phyloP scores from a whole-genome alignment of 2,113 vertebrate species.

The Myodes glareolus region DNA sequence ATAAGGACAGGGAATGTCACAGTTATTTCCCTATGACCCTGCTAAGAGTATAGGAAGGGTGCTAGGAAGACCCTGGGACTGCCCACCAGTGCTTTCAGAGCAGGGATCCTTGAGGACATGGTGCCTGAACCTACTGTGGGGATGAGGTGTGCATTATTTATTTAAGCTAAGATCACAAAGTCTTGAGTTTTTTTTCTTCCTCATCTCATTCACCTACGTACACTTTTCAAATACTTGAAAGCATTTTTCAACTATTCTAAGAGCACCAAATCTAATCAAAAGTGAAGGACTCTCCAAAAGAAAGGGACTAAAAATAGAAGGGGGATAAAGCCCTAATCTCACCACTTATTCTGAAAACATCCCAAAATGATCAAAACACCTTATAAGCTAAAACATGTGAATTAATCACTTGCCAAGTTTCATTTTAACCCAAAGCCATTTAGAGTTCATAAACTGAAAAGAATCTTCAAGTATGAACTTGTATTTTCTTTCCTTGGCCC shows the following conservation, averaged over 20 bases:
- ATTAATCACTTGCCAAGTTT: conserved; percentile 88
- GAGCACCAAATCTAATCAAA: conserved; percentile 73
- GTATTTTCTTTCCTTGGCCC: conserved; percentile 62
- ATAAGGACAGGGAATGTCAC: background rate
- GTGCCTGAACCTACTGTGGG: background rate
- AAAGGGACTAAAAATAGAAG: conserved; percentile 85
- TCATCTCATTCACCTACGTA: conserved; percentile 28
- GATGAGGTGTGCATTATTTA: background rate
- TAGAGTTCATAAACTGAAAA: conserved; percentile 84
- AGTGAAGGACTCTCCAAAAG: conserved; percentile 78
- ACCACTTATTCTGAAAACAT: conserved; percentile 89
- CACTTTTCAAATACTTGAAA: conserved; percentile 73
- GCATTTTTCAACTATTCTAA: conserved; percentile 68
- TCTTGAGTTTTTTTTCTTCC: background rate
- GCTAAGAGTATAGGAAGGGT: background rate
- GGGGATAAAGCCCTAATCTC: conserved; percentile 75
- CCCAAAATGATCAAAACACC: conserved; percentile 87
- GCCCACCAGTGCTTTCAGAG: background rate
- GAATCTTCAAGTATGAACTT: conserved; percentile 77
- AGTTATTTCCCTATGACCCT: background rate
- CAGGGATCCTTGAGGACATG: background rate
- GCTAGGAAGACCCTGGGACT: background rate
- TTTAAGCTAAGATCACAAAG: background rate
- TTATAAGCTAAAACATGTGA: conserved; percentile 88
- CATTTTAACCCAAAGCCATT: conserved; percentile 86